Evolutionary conservation across 2,113 vertebrate genomes (phyloP).

Genomic region (Hepsetus odoe): DNA sequence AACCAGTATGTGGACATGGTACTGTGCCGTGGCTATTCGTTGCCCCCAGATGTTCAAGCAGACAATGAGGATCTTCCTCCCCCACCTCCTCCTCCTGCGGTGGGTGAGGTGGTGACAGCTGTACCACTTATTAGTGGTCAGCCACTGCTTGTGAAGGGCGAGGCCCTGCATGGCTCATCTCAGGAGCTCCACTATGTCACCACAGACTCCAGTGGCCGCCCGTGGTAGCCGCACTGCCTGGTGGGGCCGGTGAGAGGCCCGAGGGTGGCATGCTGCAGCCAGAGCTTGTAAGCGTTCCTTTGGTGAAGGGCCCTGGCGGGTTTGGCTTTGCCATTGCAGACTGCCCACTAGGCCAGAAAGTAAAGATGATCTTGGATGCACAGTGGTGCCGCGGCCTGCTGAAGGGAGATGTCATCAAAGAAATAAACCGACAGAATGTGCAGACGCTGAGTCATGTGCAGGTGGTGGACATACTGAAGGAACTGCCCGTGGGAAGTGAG

Average conservation of each 20-base stretch:
- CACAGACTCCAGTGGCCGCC: conserved; percentile 79
- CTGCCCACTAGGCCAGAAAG: conserved; percentile 94
- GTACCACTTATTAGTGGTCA: conserved; percentile 79
- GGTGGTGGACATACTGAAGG: conserved; percentile 97
- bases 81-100: conserved; percentile 51
- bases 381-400: conserved; percentile 96
- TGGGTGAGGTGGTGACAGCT: conserved; percentile 70
- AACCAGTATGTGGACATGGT: conserved; percentile 95
- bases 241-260: conserved; percentile 79
- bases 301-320: conserved; percentile 93
- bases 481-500: conserved; percentile 91
- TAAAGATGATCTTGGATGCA: conserved; percentile 98
- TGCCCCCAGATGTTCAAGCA: conserved; percentile 84
- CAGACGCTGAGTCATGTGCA: conserved; percentile 92
- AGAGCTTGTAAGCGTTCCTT: conserved; percentile 87
- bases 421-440: conserved; percentile 94
- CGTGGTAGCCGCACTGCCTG: conserved; percentile 71
- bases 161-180: conserved; percentile 62
- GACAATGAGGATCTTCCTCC: conserved; percentile 70
- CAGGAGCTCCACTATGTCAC: conserved; percentile 81
- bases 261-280: conserved; percentile 76
- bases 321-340: conserved; percentile 98
- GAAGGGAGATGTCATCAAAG: conserved; percentile 96
- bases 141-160: conserved; percentile 69
- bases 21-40: conserved; percentile 91